Conservation (phyloP, 2,797 vertebrate genomes). For the Xyrichtys novacula region DNA sequence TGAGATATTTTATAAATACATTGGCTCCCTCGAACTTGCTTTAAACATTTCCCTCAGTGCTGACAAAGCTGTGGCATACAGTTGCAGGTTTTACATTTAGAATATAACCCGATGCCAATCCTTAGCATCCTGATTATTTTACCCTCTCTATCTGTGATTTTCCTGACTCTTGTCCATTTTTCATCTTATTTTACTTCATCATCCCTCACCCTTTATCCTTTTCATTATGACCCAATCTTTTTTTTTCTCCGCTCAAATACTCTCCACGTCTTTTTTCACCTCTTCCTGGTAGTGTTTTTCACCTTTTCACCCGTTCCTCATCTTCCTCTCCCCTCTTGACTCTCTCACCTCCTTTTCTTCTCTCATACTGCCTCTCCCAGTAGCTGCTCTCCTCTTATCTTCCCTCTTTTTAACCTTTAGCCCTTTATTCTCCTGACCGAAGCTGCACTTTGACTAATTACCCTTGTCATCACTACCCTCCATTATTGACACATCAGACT, state of each 20-base stretch:
- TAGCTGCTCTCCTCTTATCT: not conserved
- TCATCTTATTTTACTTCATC: not conserved
- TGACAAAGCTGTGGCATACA: not conserved
- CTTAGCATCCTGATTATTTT: not conserved
- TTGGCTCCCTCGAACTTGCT: too few relatives aligned
- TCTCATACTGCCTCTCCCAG: not conserved
- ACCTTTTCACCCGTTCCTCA: constrained; percentile 9
- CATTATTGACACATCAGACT: constrained; percentile 48
- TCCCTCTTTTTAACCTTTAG: not conserved
- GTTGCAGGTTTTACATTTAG: constrained; percentile 6
- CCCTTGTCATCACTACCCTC: constrained; percentile 36
- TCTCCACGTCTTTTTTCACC: not conserved
- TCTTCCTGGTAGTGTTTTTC: constrained; percentile 1
- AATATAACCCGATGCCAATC: not conserved
- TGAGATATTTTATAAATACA: too few relatives aligned
- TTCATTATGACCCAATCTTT: not conserved
- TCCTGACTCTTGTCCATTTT: not conserved
- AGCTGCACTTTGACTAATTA: constrained; percentile 24
- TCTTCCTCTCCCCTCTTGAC: not conserved
- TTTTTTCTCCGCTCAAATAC: not conserved
- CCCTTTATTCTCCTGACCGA: not conserved
- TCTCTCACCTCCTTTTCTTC: not conserved
- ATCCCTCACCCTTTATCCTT: constrained; percentile 11
- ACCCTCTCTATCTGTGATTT: not conserved
- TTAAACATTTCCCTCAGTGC: not conserved